A percentile compares a stretch with the other conserved stretches of the same genome.
These are phyloP conservation scores for Pangasius mekongensis DNA, from an alignment of 2,797 vertebrate species.

Conservation along the genomic window DNA sequence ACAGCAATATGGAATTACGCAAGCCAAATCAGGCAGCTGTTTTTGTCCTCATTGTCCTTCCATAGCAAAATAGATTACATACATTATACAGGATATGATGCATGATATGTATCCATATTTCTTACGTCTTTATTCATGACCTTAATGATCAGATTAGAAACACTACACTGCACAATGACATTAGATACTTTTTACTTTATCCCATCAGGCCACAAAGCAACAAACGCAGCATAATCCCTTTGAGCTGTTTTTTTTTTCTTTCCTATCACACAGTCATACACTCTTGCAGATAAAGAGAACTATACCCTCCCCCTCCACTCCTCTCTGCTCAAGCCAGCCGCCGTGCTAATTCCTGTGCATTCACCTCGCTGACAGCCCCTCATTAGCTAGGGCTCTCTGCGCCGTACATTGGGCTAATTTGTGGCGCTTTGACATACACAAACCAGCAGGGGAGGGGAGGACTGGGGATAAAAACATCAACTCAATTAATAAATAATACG, in stretches of 20 bases:
- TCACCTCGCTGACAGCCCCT: slow-evolving; percentile 78
- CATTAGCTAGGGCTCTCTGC: slow-evolving; percentile 77
- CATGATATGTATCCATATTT: background rate
- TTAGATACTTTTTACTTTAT: slow-evolving; percentile 6
- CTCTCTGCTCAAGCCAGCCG: slow-evolving; percentile 54
- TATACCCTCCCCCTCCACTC: slow-evolving; percentile 31
- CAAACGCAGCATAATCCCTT: slow-evolving; percentile 31
- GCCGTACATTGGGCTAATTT: slow-evolving; percentile 81
- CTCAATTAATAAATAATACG: slow-evolving; percentile 66
- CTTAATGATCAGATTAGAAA: slow-evolving; percentile 17
- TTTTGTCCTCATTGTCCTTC: background rate
- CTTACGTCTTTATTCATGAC: background rate
- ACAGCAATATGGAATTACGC: background rate
- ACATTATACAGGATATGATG: background rate
- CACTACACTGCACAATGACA: background rate
- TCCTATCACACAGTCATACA: slow-evolving; percentile 27
- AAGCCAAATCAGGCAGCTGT: background rate
- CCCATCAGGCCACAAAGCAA: slow-evolving; percentile 21
- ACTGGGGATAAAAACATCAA: slow-evolving; percentile 59
- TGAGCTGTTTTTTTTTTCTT: slow-evolving; percentile 27
- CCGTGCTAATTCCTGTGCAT: slow-evolving; percentile 78
- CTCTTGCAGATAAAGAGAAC: slow-evolving; percentile 49
- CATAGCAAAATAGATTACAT: background rate
- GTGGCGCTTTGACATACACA: slow-evolving; percentile 79
- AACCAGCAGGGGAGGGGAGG: slow-evolving; percentile 71